Conservation (phyloP, 2,888 invertebrate genomes). For the Druceiella hillmani region DNA sequence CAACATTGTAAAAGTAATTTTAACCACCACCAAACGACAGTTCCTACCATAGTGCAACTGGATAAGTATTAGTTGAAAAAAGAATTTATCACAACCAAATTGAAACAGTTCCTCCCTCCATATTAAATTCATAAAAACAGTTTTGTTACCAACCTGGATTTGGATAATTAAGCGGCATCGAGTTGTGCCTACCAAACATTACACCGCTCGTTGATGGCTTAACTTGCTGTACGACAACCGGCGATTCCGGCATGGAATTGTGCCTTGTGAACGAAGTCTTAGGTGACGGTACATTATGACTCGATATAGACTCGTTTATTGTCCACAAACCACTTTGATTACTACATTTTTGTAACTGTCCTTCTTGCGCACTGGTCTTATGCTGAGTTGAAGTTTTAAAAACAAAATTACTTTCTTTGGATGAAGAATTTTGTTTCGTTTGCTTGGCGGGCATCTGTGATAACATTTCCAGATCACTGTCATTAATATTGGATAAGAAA, state of each 20-base stretch:
- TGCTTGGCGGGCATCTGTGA: constrained; percentile 39
- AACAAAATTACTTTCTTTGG: too few relatives aligned
- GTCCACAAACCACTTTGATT: too few relatives aligned
- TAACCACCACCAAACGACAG: too few relatives aligned
- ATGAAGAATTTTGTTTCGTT: too few relatives aligned
- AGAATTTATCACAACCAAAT: too few relatives aligned
- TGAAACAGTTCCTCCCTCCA: too few relatives aligned
- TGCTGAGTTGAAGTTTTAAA: too few relatives aligned
- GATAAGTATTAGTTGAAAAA: too few relatives aligned
- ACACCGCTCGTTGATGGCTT: constrained; percentile 41
- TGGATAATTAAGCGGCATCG: constrained; percentile 39
- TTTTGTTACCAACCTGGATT: constrained; percentile 26
- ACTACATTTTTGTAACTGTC: too few relatives aligned
- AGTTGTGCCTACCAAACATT: constrained; percentile 40
- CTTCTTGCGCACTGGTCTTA: too few relatives aligned
- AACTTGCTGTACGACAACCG: constrained; percentile 30
- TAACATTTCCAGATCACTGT: constrained; percentile 40
- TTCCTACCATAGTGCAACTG: too few relatives aligned
- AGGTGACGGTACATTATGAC: constrained; percentile 34
- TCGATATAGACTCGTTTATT: constrained; percentile 32
- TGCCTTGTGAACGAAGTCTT: constrained; percentile 38
- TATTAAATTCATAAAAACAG: neutral
- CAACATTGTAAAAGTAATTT: too few relatives aligned
- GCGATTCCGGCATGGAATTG: constrained; percentile 47
- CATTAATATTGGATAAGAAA: constrained; percentile 42